phyloP scores from a whole-genome alignment of 1,140 invertebrate genomes.

The Mercenaria mercenaria region DNA sequence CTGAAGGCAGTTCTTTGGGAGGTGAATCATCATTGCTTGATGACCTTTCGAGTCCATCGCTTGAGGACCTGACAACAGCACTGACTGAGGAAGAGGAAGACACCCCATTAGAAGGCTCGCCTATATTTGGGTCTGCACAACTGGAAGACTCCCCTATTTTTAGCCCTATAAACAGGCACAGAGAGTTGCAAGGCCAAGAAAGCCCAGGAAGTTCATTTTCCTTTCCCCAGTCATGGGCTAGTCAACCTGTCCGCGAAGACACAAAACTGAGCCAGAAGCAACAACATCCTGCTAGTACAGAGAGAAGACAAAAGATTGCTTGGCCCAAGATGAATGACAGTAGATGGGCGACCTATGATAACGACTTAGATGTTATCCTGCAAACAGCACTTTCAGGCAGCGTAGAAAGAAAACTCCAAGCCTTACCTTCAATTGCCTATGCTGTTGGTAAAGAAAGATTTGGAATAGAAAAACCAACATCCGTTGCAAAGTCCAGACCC shows the following conservation, averaged over 20 bases:
- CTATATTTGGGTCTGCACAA: not conserved
- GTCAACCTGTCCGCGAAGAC: no score
- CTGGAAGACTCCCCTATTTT: not conserved
- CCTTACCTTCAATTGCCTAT: not conserved
- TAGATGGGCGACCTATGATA: not conserved
- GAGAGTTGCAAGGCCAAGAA: not conserved
- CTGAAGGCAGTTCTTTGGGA: not conserved
- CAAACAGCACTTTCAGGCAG: conserved; percentile 11
- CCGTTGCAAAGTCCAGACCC: no score
- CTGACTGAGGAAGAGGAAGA: not conserved
- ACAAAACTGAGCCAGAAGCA: no score
- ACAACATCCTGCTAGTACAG: not conserved
- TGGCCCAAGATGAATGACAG: not conserved
- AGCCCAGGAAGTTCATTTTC: no score
- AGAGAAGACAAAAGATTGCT: not conserved
- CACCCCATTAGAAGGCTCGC: not conserved
- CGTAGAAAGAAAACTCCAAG: not conserved
- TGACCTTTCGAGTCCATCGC: not conserved
- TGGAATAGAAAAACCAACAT: not conserved
- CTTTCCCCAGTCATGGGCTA: no score
- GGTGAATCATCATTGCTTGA: not conserved
- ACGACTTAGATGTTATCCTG: not conserved
- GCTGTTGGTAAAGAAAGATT: not conserved
- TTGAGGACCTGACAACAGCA: not conserved
- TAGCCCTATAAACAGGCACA: not conserved